Evolutionary conservation across 2,797 vertebrate species (phyloP).

Genomic region (Fundulus diaphanus): DNA sequence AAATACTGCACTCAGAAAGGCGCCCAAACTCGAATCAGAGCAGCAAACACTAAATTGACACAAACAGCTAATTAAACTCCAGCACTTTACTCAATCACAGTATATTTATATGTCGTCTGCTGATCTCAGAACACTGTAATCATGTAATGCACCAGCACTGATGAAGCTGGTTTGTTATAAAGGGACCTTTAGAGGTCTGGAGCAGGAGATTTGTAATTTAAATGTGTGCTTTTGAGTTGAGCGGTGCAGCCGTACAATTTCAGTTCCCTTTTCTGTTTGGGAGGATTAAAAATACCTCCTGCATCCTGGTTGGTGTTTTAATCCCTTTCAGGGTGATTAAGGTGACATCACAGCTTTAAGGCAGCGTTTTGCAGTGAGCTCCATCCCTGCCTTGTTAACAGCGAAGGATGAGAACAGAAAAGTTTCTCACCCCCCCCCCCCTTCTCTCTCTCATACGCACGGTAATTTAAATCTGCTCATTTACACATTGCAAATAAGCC

Average conservation of each 20-base stretch:
- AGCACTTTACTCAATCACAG: slow-evolving; percentile 62
- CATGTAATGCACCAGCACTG: slow-evolving; percentile 53
- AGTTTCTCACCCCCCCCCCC: neutral
- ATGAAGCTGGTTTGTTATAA: slow-evolving; percentile 56
- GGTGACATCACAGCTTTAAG: slow-evolving; percentile 19
- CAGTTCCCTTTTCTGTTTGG: neutral
- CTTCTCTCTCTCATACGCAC: slow-evolving; percentile 10
- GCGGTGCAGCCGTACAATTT: slow-evolving; percentile 10
- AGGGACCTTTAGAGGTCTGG: slow-evolving; percentile 45
- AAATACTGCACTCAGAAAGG: slow-evolving; percentile 38
- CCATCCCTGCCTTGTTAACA: slow-evolving; percentile 16
- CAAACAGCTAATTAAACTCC: slow-evolving; percentile 63
- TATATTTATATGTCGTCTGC: slow-evolving; percentile 64
- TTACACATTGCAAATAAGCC: slow-evolving; percentile 49
- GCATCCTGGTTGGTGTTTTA: slow-evolving; percentile 45
- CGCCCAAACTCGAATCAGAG: slow-evolving; percentile 32
- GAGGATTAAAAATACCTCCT: slow-evolving; percentile 30
- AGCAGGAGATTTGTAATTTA: slow-evolving; percentile 8
- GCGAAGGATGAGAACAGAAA: slow-evolving; percentile 29
- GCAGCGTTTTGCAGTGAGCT: slow-evolving; percentile 31
- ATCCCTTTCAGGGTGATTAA: slow-evolving; percentile 56
- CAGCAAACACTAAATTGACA: slow-evolving; percentile 53
- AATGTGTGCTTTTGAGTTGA: neutral
- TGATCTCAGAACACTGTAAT: slow-evolving; percentile 61
- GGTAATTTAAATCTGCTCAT: slow-evolving; percentile 40